A percentile compares a stretch with the other conserved stretches of the same genome.
Evolutionary conservation across 2,888 invertebrate genomes (phyloP).

Genomic region (Acrocyrtus sp.): DNA sequence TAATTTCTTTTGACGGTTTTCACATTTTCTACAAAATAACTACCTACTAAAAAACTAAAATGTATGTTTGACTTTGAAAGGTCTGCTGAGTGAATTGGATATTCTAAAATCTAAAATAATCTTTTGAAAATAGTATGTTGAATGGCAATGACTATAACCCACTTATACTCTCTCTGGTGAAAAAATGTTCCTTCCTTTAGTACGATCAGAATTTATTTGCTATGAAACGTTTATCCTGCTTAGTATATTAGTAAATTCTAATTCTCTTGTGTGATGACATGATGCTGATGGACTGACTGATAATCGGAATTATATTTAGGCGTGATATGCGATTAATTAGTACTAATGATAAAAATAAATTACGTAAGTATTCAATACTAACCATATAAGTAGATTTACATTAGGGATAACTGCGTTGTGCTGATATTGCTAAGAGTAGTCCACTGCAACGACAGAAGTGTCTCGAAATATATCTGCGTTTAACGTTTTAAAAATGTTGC

Average conservation of each 20-base stretch:
- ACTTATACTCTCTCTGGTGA: not conserved
- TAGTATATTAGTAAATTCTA: not conserved
- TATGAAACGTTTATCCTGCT: not conserved
- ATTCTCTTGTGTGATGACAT: conserved; percentile 39
- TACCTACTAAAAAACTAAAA: not conserved
- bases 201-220: conserved; percentile 3
- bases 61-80: not conserved
- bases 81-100: no score
- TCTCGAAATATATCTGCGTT: no score
- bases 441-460: no score
- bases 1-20: not conserved
- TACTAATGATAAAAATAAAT: no score
- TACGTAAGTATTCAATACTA: no score
- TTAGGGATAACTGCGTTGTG: no score
- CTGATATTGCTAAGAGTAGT: no score
- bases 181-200: not conserved
- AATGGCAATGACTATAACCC: not conserved
- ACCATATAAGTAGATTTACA: no score
- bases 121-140: not conserved
- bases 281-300: conserved; percentile 48
- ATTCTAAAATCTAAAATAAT: not conserved
- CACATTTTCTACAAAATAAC: not conserved
- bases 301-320: conserved; percentile 24
- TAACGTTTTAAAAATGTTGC: no score
- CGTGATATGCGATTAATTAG: not conserved